phyloP scores from a whole-genome alignment of 2,888 invertebrate genomes.

The Xanthorhoe designata region DNA sequence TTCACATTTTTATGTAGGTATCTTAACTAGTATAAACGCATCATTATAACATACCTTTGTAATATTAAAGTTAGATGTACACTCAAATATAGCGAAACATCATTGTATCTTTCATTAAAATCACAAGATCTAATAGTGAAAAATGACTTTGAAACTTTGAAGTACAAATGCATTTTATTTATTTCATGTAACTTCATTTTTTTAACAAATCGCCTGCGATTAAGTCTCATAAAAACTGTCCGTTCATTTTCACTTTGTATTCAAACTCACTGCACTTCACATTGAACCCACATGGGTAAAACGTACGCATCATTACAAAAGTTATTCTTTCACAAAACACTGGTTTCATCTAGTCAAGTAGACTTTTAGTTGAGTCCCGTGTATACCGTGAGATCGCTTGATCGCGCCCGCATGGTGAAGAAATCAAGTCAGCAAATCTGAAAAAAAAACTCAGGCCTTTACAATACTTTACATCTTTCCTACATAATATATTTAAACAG shows the following conservation, averaged over 20 bases:
- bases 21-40: too few species aligned
- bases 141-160: not conserved
- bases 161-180: not conserved
- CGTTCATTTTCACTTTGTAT: not conserved
- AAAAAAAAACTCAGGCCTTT: too few species aligned
- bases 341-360: not conserved
- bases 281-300: not conserved
- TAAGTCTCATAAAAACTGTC: not conserved
- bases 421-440: conserved; percentile 29
- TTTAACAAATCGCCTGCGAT: not conserved
- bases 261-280: not conserved
- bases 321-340: not conserved
- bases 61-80: too few species aligned
- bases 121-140: too few species aligned
- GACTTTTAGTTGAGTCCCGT: conserved; percentile 19
- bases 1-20: too few species aligned
- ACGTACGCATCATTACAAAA: not conserved
- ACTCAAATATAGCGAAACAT: too few species aligned
- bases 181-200: not conserved
- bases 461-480: not conserved
- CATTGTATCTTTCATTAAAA: too few species aligned
- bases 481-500: too few species aligned
- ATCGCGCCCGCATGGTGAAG: not conserved
- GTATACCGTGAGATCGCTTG: conserved; percentile 3
- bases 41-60: too few species aligned